These are phyloP conservation scores for Homalodisca vitripennis DNA, from an alignment of 1,140 invertebrate genomes.

Conservation along the genomic window DNA sequence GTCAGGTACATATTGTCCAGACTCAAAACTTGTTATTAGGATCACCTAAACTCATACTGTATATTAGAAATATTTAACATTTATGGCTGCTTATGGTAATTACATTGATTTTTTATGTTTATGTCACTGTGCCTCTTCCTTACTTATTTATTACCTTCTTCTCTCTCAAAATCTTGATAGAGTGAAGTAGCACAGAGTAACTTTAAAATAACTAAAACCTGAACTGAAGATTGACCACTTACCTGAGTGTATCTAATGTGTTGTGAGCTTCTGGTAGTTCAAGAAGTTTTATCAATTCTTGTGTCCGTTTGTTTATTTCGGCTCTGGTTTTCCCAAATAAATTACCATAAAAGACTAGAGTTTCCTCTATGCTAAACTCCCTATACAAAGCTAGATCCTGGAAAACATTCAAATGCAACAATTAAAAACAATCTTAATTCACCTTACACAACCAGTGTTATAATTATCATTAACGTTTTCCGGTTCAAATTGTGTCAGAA, in stretches of 20 bases:
- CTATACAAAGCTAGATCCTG: slow-evolving; percentile 53
- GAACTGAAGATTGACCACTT: not conserved
- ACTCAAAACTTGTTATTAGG: too few relatives aligned
- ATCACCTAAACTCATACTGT: too few relatives aligned
- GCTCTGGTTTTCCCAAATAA: slow-evolving; percentile 51
- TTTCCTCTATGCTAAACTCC: slow-evolving; percentile 58
- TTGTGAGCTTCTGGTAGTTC: slow-evolving; percentile 39
- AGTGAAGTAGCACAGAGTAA: not conserved
- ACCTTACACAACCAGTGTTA: not conserved
- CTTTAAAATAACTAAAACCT: not conserved
- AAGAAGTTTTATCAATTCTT: slow-evolving; percentile 42
- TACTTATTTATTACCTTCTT: not conserved
- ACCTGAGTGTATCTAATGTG: slow-evolving; percentile 40
- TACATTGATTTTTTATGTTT: not conserved
- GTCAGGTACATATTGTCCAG: too few relatives aligned
- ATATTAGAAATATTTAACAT: too few relatives aligned
- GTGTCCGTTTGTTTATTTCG: slow-evolving; percentile 58
- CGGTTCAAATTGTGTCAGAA: too few relatives aligned
- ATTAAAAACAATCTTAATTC: slow-evolving; percentile 8
- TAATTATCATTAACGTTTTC: not conserved
- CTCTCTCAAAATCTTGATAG: not conserved
- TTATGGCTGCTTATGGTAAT: not conserved
- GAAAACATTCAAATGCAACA: slow-evolving; percentile 32
- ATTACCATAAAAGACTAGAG: slow-evolving; percentile 56
- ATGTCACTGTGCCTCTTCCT: not conserved